Base-by-base conservation (phyloP, 2,797 vertebrate genomes). In the Dipus sagitta region DNA sequence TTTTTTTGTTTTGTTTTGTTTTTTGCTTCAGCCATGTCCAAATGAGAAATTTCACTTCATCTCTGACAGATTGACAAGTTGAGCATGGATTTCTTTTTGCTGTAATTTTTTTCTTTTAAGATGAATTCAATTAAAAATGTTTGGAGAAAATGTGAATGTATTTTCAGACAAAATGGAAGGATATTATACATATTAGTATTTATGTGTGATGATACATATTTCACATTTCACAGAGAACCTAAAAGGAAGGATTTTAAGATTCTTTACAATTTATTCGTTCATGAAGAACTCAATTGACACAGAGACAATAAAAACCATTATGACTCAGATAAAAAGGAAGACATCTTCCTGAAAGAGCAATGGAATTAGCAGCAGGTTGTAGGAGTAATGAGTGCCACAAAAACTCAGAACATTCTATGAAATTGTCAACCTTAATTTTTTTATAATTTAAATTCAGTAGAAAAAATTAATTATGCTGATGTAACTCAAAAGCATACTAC, bases 41-140 rank as follows among this genome's bases (percentile, higher is more conserved):
- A n/a, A 70, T 74, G 9, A 87, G 24, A 88, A 78, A 1, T 87
- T 87, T 87, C 60, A 92, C 28, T 88, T 83, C 42, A 60, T 65
- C 58, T 94, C 17, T 78, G 65, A 87, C 10, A 84, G 64, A 84
- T 6, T 78, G 52, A 83, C 23, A 82, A 84, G 38, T 26, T 23
- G 30, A 78, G 21, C 6, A 6, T 34, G 5, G 24, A 62, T 65
- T 92, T 85, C 30, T 85, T 65, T 90, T 62, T 1, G 64, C 81
- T 52, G 77, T 60, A 4, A 81, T 86, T 82, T 84, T 90, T 15
- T 26, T 30, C 23, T 70, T 80, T 79, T 42, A 76, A 2, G 9
- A 6, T 76, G 30, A 92, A 76, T 71, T 94, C 78, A 86, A n/a
- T 58, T 76, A 60, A 65, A 67, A 60, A 86, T 78, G 11, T 54